Percentiles rank a stretch among this genome's conserved stretches.
These are phyloP conservation scores for Drosophila algonquin DNA, from an alignment of 2,888 invertebrate species.

Conservation along the genomic window DNA sequence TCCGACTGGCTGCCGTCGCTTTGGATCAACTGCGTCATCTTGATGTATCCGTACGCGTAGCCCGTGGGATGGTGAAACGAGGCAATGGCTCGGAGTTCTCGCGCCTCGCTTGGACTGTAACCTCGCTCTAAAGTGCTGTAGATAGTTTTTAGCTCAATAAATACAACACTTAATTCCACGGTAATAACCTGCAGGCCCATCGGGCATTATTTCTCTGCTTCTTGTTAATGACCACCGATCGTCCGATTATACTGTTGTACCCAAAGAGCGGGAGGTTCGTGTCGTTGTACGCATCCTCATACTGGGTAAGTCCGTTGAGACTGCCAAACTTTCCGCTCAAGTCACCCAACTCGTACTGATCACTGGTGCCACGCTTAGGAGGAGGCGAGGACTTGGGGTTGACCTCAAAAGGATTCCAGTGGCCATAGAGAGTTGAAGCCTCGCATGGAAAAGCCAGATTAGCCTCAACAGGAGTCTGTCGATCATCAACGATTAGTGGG, in stretches of 20 bases:
- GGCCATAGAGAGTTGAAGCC: constrained; percentile 91
- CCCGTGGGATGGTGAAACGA: constrained; percentile 94
- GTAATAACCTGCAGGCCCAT: constrained; percentile 88
- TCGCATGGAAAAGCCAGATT: constrained; percentile 95
- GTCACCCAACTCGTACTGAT: constrained; percentile 94
- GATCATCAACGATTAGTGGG: not conserved
- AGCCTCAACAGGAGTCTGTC: constrained; percentile 91
- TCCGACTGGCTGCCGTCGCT: constrained; percentile 94
- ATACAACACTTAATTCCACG: rapidly evolving
- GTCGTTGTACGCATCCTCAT: constrained; percentile 89
- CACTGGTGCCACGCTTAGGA: constrained; percentile 88
- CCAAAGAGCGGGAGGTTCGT: constrained; percentile 93
- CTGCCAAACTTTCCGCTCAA: constrained; percentile 94
- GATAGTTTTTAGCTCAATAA: rapidly evolving
- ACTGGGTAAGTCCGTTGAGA: constrained; percentile 87
- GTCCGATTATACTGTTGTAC: constrained; percentile 91
- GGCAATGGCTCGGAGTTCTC: constrained; percentile 93
- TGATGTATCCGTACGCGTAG: constrained; percentile 92
- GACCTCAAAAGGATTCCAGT: constrained; percentile 93
- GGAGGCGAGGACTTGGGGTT: constrained; percentile 87
- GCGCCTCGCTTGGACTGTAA: constrained; percentile 93
- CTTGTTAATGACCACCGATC: constrained; percentile 94
- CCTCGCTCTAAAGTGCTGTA: constrained; percentile 91
- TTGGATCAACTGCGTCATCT: constrained; percentile 95
- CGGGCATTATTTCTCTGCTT: constrained; percentile 86